A percentile compares a stretch with the other conserved stretches of the same genome.
phyloP scores from a whole-genome alignment of 2,113 vertebrate genomes.

The Cheilinus undulatus region DNA sequence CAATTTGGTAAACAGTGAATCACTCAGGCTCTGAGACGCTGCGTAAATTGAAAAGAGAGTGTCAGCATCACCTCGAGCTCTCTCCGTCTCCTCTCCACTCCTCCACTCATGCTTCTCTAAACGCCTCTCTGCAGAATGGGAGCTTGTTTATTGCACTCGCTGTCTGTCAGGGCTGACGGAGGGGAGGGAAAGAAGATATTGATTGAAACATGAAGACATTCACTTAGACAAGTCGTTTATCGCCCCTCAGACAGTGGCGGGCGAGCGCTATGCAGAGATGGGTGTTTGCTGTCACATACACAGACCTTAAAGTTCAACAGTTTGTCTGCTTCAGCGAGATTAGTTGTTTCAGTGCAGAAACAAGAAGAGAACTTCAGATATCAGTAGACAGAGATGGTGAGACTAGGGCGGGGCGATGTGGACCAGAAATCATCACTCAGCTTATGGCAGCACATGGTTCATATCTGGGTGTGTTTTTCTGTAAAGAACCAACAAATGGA shows the following conservation, averaged over 20 bases:
- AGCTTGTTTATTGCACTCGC: constrained; percentile 67
- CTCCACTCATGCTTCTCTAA: constrained; percentile 65
- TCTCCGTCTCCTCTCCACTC: constrained; percentile 48
- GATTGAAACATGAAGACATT: constrained; percentile 79
- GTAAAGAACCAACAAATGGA: no score
- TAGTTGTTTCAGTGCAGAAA: not conserved
- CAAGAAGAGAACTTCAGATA: no score
- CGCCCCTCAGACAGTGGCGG: constrained; percentile 38
- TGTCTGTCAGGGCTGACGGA: constrained; percentile 57
- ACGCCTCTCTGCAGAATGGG: constrained; percentile 57
- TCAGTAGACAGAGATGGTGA: no score
- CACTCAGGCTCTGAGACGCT: constrained; percentile 60
- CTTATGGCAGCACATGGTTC: no score
- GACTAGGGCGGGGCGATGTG: no score
- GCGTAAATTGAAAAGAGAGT: constrained; percentile 72
- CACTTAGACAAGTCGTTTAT: constrained; percentile 77
- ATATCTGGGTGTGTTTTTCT: no score
- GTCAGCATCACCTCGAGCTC: constrained; percentile 67
- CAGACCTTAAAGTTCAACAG: constrained; percentile 33
- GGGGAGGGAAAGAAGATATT: constrained; percentile 50
- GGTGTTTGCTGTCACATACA: constrained; percentile 39
- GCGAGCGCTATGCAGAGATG: constrained; percentile 37
- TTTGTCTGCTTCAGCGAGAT: constrained; percentile 14
- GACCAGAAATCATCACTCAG: no score
- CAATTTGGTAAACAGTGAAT: constrained; percentile 75